phyloP scores from a whole-genome alignment of 2,113 vertebrate genomes.

The Rhineura floridana region DNA sequence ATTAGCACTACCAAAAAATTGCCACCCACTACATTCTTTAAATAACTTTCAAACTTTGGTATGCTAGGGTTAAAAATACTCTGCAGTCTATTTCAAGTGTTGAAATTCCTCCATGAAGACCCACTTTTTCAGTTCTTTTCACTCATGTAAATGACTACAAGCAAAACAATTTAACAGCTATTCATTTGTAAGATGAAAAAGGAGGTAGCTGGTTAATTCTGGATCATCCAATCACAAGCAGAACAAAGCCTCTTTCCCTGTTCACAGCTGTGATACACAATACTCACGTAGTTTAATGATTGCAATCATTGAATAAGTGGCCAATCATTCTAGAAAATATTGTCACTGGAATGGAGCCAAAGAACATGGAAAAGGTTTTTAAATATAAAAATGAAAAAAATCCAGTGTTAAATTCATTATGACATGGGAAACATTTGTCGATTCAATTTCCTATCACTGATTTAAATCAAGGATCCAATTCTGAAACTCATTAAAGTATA shows the following conservation, averaged over 20 bases:
- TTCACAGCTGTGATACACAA: background rate
- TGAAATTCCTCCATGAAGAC: background rate
- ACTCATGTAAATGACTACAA: background rate
- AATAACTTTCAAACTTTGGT: slow-evolving; percentile 14
- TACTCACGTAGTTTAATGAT: background rate
- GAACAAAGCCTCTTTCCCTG: background rate
- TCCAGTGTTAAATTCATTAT: background rate
- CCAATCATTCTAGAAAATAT: background rate
- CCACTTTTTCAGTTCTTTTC: background rate
- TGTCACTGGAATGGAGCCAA: background rate
- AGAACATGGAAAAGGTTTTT: too few species aligned
- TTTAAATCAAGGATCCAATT: background rate
- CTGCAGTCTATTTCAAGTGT: background rate
- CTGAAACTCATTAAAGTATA: background rate
- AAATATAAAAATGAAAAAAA: background rate
- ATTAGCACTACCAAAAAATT: slow-evolving; percentile 8
- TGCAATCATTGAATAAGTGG: background rate
- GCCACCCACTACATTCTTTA: slow-evolving; percentile 9
- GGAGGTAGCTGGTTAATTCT: background rate
- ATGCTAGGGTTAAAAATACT: slow-evolving; percentile 7
- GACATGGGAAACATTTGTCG: background rate
- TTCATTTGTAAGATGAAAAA: background rate
- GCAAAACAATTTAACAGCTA: slow-evolving; percentile 4
- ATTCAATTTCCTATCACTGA: background rate
- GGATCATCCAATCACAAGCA: background rate